Evolutionary conservation across 2,113 vertebrate species (phyloP).

Genomic region (Ictidomys tridecemlineatus): DNA sequence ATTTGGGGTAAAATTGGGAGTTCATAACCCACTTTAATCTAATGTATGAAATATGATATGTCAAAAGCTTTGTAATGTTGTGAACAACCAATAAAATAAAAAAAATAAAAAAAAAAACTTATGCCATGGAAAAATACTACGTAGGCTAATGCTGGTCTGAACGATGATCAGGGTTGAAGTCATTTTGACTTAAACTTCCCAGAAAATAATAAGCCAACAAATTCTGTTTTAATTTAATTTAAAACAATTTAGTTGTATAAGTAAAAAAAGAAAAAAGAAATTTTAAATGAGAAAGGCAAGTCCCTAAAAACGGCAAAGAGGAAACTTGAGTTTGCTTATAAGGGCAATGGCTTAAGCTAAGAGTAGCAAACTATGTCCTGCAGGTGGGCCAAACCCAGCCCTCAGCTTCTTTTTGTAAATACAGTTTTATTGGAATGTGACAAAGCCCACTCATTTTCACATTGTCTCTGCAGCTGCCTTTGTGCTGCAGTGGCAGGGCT

Average conservation of each 20-base stretch:
- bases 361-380: background rate
- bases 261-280: background rate
- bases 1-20: no score
- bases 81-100: no score
- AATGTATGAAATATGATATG: no score
- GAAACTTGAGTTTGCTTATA: background rate
- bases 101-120: no score
- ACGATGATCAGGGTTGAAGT: no score
- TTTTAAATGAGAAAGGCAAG: background rate
- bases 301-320: background rate
- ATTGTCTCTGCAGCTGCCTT: no score
- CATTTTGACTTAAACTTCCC: background rate
- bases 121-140: no score
- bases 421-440: background rate
- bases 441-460: background rate
- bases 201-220: background rate
- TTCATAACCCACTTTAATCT: no score
- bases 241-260: no score
- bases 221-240: no score
- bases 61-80: no score
- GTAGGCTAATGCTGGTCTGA: no score
- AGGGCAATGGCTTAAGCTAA: background rate
- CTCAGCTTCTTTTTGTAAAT: background rate
- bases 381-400: background rate
- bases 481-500: rapidly evolving